phyloP scores from a whole-genome alignment of 1,140 invertebrate species.

The Euwallacea similis region DNA sequence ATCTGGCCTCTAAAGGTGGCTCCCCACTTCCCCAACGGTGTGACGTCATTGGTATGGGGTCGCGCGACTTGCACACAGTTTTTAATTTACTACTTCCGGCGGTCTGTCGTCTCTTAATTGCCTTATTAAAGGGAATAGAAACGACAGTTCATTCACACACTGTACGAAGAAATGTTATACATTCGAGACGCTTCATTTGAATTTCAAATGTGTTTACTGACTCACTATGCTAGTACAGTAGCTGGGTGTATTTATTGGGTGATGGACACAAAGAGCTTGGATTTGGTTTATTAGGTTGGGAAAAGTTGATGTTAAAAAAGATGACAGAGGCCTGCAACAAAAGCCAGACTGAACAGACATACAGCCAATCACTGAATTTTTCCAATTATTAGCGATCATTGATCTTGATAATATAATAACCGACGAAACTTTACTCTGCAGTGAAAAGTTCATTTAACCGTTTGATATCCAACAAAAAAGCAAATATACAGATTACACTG shows the following conservation, averaged over 20 bases:
- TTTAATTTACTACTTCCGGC: slow-evolving; percentile 40
- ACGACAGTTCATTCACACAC: slow-evolving; percentile 19
- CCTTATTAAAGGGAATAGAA: slow-evolving; percentile 29
- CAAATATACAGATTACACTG: no score
- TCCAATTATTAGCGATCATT: no score
- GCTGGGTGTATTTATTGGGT: neutral
- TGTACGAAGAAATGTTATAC: neutral
- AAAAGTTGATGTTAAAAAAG: neutral
- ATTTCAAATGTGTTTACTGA: slow-evolving; percentile 10
- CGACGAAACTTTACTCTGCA: no score
- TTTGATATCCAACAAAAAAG: no score
- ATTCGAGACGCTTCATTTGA: slow-evolving; percentile 7
- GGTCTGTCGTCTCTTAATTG: slow-evolving; percentile 31
- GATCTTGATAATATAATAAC: no score
- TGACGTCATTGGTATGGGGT: slow-evolving; percentile 8
- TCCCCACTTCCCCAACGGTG: neutral
- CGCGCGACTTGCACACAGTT: slow-evolving; percentile 10
- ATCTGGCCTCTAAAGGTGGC: neutral
- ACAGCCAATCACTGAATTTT: no score
- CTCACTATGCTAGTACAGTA: neutral
- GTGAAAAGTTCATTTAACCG: no score
- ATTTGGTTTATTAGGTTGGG: neutral
- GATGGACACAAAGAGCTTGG: neutral
- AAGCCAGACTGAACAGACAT: no score
- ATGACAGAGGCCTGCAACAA: neutral